These are phyloP conservation scores for Dryobates pubescens DNA, from an alignment of 2,797 vertebrate genomes.

Conservation along the genomic window DNA sequence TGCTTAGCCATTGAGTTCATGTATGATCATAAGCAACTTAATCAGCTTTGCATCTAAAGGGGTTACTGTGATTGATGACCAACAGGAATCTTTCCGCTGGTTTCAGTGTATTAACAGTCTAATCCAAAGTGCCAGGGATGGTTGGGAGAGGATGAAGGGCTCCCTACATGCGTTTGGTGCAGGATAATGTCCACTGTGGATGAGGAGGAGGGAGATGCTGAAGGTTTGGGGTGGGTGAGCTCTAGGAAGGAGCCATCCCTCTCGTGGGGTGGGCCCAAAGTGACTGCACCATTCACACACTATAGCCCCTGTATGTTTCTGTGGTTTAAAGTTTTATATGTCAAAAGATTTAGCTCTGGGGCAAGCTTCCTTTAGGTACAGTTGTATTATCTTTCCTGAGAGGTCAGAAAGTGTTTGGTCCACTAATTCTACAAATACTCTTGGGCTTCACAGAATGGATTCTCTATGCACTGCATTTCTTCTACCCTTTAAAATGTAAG, in stretches of 20 bases:
- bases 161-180: neutral
- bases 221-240: neutral
- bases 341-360: neutral
- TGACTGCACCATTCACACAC: rapidly evolving
- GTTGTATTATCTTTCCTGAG: neutral
- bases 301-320: rapidly evolving
- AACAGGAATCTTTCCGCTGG: neutral
- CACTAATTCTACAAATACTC: neutral
- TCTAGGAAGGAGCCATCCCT: neutral
- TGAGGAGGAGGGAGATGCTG: neutral
- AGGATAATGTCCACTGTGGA: rapidly evolving
- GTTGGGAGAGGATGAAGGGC: neutral
- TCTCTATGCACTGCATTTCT: neutral
- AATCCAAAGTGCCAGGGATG: neutral
- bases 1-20: neutral
- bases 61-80: neutral
- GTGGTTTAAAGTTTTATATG: neutral
- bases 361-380: neutral
- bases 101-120: neutral
- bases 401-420: neutral
- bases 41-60: conserved; percentile 35
- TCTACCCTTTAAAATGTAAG: neutral
- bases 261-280: neutral
- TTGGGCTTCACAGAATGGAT: neutral
- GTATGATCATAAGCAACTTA: neutral